Evolutionary conservation across 2,113 vertebrate species (phyloP), one percentile per base, ranked within the genome.

Genomic region (Hemiscyllium ocellatum): DNA sequence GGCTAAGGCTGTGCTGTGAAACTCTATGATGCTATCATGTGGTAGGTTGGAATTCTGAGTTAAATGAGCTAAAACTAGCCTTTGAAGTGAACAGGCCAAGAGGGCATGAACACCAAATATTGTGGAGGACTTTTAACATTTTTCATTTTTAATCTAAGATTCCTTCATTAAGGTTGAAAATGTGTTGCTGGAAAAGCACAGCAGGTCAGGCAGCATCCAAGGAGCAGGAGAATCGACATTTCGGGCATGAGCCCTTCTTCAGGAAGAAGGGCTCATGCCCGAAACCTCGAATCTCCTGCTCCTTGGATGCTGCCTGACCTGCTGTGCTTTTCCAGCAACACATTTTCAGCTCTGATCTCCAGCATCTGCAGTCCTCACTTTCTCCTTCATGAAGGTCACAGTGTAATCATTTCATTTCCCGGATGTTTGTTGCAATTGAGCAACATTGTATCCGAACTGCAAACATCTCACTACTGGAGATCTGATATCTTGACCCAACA

Each of bases 61-160:
- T 8, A 78, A 33, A 15, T n/a, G 76, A 78, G 76, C 33, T 33
- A 47, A 78, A 13, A 2, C 33, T n/a, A 78, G 1, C 0, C 26
- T 76, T 76, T 76, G 72, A 76, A 76, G 5, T 33, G 72, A 76
- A 76, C 72, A 33, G 7, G 72, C 29, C 72, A 33, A 29, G 72
- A 76, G 72, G 29, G 33, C 10, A 26, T 33, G 6, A 29, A 76
- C 26, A 5, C 72, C 72, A 33, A 24, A 33, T 10, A 76, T 76
- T 33, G 72, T 33, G 29, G 72, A 29, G 24, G 29, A 33, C 10
- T 33, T 76, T 76, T 29, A 72, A 47, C 42, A 29, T 76, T 33
- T 72, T 96, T 97, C 96, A 95, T 96, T 96, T 97, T 97, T 83
- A 96, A 97, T 96, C 96, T 90, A 10, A 91, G 96, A 47, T 47